These are phyloP conservation scores for Drosophila lacteicornis DNA, from an alignment of 1,140 invertebrate genomes.

Conservation along the genomic window DNA sequence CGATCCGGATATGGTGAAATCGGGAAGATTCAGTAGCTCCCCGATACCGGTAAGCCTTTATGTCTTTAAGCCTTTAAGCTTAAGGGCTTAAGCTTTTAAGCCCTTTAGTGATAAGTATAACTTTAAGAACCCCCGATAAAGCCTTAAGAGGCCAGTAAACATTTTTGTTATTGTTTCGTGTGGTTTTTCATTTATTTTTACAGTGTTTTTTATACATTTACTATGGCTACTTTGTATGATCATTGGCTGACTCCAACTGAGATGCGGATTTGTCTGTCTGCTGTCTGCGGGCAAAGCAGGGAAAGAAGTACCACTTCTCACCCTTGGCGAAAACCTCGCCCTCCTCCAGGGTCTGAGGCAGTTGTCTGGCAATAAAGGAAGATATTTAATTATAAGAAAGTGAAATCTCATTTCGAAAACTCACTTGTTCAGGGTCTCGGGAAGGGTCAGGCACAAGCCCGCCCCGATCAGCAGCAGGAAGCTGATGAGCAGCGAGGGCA, in stretches of 20 bases:
- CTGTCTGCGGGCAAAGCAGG: constrained; percentile 43
- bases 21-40: background rate
- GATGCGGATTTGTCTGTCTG: constrained; percentile 18
- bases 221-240: constrained; percentile 14
- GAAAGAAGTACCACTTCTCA: constrained; percentile 83
- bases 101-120: background rate
- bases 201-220: constrained; percentile 15
- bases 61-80: no score
- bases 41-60: background rate
- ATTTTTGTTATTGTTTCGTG: constrained; percentile 10
- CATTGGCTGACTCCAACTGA: constrained; percentile 35
- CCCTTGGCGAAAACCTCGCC: constrained; percentile 87
- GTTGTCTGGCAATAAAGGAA: constrained; percentile 40
- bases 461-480: constrained; percentile 86
- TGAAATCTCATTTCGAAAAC: background rate
- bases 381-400: background rate
- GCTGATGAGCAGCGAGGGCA: constrained; percentile 86
- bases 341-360: constrained; percentile 87
- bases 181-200: constrained; percentile 22
- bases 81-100: background rate
- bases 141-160: background rate
- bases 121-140: background rate
- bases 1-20: constrained; percentile 13
- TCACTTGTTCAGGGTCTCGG: constrained; percentile 87
- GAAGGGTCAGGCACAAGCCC: constrained; percentile 86